A percentile compares a stretch with the other conserved stretches of the same genome.
These are phyloP conservation scores for Orbicella faveolata DNA, from an alignment of 64 coral and sea anemone genomes.

Conservation along the genomic window DNA sequence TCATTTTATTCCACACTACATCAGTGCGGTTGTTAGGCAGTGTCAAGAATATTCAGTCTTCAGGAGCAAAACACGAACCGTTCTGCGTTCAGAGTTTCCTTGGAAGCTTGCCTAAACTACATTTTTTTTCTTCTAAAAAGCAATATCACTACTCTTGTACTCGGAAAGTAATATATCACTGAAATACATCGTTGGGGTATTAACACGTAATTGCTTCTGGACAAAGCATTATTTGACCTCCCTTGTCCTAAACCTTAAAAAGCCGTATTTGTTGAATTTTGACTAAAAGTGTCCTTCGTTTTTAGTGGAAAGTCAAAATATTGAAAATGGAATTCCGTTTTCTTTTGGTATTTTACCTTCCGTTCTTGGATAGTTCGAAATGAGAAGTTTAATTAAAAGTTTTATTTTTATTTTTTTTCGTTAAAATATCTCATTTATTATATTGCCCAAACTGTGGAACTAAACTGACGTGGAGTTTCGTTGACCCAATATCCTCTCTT, in stretches of 20 bases:
- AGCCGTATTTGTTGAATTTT: constrained; percentile 30
- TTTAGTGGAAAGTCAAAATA: not conserved
- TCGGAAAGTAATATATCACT: constrained; percentile 20
- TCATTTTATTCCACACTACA: too few species aligned
- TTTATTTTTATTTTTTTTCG: not conserved
- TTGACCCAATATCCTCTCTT: constrained; percentile 15
- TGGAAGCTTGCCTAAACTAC: not conserved
- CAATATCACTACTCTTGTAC: constrained; percentile 26
- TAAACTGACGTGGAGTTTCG: constrained; percentile 4
- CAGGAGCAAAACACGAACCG: not conserved
- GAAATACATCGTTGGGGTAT: constrained; percentile 3
- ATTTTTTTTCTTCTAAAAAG: constrained; percentile 2
- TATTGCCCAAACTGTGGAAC: constrained; percentile 40
- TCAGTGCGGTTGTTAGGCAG: too few species aligned
- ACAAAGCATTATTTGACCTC: constrained; percentile 42
- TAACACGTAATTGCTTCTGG: constrained; percentile 20
- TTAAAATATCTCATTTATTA: constrained; percentile 30
- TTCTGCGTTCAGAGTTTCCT: not conserved
- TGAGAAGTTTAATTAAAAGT: not conserved
- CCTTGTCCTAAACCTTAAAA: constrained; percentile 23
- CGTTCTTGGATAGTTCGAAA: not conserved
- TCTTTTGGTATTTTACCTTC: not conserved
- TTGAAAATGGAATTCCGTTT: not conserved
- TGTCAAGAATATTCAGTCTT: too few species aligned
- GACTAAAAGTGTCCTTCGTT: not conserved